Percentiles rank a stretch among this genome's conserved stretches.
Conservation (phyloP, 1,140 invertebrate genomes). For the Gryllus bimaculatus region DNA sequence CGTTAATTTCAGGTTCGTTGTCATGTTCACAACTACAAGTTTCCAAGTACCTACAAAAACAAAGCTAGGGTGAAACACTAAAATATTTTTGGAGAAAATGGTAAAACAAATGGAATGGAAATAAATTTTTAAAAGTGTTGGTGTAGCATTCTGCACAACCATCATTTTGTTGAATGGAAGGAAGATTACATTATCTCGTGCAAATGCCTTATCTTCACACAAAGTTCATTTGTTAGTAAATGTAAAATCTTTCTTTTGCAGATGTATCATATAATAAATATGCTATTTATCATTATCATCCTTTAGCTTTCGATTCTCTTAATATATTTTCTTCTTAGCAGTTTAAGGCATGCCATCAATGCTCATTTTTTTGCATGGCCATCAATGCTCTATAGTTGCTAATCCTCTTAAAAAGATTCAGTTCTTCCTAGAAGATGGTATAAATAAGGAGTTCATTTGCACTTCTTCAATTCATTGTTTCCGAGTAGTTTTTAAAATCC, state of each 20-base stretch:
- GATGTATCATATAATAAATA: neutral
- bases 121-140: no score
- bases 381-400: neutral
- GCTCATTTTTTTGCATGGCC: no score
- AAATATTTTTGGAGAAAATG: no score
- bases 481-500: no score
- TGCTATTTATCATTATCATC: neutral
- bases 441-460: neutral
- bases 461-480: no score
- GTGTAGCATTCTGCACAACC: no score
- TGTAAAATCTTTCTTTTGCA: neutral
- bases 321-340: neutral
- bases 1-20: neutral
- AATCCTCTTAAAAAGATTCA: neutral
- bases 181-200: no score
- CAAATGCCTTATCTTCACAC: neutral
- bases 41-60: neutral
- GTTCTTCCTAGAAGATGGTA: neutral
- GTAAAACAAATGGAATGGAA: no score
- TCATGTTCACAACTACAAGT: neutral
- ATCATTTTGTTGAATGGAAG: no score
- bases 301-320: neutral
- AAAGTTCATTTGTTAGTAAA: neutral
- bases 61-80: no score
- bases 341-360: no score